These are phyloP conservation scores for Hyposoter dolosus DNA, from an alignment of 2,888 invertebrate species.

Conservation along the genomic window DNA sequence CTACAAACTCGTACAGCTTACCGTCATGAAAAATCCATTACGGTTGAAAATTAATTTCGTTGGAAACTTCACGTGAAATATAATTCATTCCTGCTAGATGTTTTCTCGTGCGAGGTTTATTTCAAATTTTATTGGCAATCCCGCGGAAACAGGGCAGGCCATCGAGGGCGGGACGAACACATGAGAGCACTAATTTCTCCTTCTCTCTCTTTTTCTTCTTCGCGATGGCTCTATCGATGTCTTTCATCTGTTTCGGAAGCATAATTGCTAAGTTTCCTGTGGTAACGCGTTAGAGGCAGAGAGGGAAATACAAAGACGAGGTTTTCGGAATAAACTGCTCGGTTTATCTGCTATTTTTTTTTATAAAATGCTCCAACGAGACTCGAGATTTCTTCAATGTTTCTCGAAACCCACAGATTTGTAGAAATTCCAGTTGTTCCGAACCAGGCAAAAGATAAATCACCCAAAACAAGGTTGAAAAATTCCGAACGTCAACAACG, in stretches of 20 bases:
- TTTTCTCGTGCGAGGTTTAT: slow-evolving; percentile 32
- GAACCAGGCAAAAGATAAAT: too few relatives aligned
- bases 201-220: slow-evolving; percentile 50
- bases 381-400: neutral
- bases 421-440: neutral
- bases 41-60: slow-evolving; percentile 30
- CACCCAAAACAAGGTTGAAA: neutral
- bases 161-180: slow-evolving; percentile 10
- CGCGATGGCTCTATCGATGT: slow-evolving; percentile 47
- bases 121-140: slow-evolving; percentile 50
- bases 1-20: neutral
- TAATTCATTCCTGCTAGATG: slow-evolving; percentile 13
- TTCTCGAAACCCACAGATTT: neutral
- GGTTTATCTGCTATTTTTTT: slow-evolving; percentile 70
- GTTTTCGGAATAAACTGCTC: slow-evolving; percentile 30
- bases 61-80: slow-evolving; percentile 26
- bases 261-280: slow-evolving; percentile 71
- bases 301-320: slow-evolving; percentile 49
- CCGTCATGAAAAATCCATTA: slow-evolving; percentile 2
- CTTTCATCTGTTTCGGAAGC: slow-evolving; percentile 64
- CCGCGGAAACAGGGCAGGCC: slow-evolving; percentile 22
- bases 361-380: slow-evolving; percentile 48
- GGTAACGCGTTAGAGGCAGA: slow-evolving; percentile 69
- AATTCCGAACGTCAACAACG: slow-evolving; percentile 52
- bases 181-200: slow-evolving; percentile 54